Percentiles rank a stretch among this genome's conserved stretches.
phyloP scores from a whole-genome alignment of 2,113 vertebrate genomes.

The Anarrhichthys ocellatus region DNA sequence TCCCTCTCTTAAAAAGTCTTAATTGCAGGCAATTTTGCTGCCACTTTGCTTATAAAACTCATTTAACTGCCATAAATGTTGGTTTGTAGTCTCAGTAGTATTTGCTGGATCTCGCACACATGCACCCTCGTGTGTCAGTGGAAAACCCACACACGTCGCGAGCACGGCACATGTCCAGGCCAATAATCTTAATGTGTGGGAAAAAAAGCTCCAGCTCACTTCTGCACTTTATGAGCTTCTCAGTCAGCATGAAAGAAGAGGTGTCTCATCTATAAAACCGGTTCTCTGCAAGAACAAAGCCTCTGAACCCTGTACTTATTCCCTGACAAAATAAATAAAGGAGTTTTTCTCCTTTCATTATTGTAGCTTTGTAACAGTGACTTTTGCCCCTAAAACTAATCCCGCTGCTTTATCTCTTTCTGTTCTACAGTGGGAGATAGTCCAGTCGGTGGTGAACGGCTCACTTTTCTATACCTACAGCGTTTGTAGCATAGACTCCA shows the following conservation, averaged over 20 bases:
- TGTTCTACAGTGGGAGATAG: conserved; percentile 91
- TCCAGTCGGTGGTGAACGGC: conserved; percentile 92
- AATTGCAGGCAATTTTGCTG: conserved; percentile 71
- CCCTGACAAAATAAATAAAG: neutral
- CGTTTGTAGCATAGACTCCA: conserved; percentile 91
- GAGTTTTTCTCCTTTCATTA: conserved; percentile 45
- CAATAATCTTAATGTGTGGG: conserved; percentile 58
- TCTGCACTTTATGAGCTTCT: conserved; percentile 60
- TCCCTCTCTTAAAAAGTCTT: conserved; percentile 69
- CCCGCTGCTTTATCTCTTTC: conserved; percentile 34
- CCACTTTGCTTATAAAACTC: conserved; percentile 63
- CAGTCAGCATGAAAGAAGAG: conserved; percentile 54
- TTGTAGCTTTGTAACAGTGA: conserved; percentile 23
- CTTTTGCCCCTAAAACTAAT: conserved; percentile 45
- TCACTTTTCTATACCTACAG: conserved; percentile 93
- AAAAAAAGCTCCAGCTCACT: conserved; percentile 53
- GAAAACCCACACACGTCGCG: conserved; percentile 80
- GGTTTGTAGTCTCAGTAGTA: conserved; percentile 64
- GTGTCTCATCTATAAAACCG: conserved; percentile 64
- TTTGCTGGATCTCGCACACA: conserved; percentile 62
- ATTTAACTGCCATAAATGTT: conserved; percentile 67
- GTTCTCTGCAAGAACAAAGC: conserved; percentile 62
- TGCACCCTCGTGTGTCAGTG: conserved; percentile 50
- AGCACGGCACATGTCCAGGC: conserved; percentile 64
- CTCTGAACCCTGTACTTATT: conserved; percentile 46